These are phyloP conservation scores for Druceiella hillmani DNA, from an alignment of 2,888 invertebrate genomes.

Conservation along the genomic window DNA sequence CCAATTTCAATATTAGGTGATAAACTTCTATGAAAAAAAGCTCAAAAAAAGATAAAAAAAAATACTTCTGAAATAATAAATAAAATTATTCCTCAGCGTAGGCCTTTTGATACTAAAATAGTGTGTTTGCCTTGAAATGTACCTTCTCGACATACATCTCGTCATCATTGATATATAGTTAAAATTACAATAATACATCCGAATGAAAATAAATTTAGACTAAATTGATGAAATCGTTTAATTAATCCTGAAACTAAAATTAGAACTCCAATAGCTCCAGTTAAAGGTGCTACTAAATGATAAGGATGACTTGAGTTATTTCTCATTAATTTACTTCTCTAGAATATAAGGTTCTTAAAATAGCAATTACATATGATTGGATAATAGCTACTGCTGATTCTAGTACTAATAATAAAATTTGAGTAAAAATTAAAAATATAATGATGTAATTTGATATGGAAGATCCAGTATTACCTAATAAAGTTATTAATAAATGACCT, in stretches of 20 bases:
- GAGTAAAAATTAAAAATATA: slow-evolving; percentile 37
- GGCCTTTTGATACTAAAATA: slow-evolving; percentile 47
- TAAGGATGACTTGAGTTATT: slow-evolving; percentile 55
- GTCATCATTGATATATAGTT: slow-evolving; percentile 64
- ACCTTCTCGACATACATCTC: slow-evolving; percentile 62
- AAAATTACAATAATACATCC: slow-evolving; percentile 42
- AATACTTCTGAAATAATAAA: slow-evolving; percentile 67
- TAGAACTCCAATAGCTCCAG: slow-evolving; percentile 54
- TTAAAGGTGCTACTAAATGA: slow-evolving; percentile 61
- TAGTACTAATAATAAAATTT: slow-evolving; percentile 49
- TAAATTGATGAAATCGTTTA: slow-evolving; percentile 58
- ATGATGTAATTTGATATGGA: slow-evolving; percentile 30
- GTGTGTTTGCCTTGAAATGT: slow-evolving; percentile 63
- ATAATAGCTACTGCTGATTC: slow-evolving; percentile 58
- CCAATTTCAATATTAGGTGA: slow-evolving; percentile 40
- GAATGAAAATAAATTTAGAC: slow-evolving; percentile 47
- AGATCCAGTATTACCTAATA: slow-evolving; percentile 43
- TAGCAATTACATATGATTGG: slow-evolving; percentile 62
- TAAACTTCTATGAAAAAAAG: slow-evolving; percentile 50
- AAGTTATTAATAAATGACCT: slow-evolving; percentile 61
- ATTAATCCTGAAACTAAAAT: slow-evolving; percentile 51
- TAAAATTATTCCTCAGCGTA: slow-evolving; percentile 67
- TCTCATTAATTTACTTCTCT: slow-evolving; percentile 60
- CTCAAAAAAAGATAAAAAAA: slow-evolving; percentile 58
- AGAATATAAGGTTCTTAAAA: slow-evolving; percentile 61